Evolutionary conservation across 1,140 invertebrate species (phyloP).

Genomic region (Orussus abietinus): DNA sequence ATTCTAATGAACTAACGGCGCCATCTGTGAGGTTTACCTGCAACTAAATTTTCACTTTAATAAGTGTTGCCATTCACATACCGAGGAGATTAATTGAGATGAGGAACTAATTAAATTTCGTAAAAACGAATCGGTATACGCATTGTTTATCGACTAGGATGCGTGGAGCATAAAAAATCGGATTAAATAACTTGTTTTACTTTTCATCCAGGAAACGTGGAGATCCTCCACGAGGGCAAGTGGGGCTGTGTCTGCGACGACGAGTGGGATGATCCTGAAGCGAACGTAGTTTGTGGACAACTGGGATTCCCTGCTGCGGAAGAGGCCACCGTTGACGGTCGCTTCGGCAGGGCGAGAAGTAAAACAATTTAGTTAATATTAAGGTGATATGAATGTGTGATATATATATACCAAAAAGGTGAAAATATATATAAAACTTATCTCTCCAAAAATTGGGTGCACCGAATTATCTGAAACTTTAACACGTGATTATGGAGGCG

Average conservation of each 20-base stretch:
- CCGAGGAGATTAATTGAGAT: conserved; percentile 17
- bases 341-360: conserved; percentile 75
- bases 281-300: conserved; percentile 75
- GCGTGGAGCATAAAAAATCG: no score
- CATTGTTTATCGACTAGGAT: background rate
- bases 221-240: conserved; percentile 76
- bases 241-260: conserved; percentile 93
- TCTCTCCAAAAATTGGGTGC: conserved; percentile 12
- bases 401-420: no score
- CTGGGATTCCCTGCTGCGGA: conserved; percentile 65
- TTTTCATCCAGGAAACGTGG: conserved; percentile 71
- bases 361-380: conserved; percentile 40
- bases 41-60: background rate
- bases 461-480: background rate
- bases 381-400: no score
- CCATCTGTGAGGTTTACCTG: no score
- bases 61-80: conserved; percentile 7
- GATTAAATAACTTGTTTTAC: no score
- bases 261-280: conserved; percentile 83
- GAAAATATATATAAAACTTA: conserved; percentile 19
- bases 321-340: conserved; percentile 65
- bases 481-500: conserved; percentile 1
- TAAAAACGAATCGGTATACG: conserved; percentile 16
- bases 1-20: no score
- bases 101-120: conserved; percentile 13